These are phyloP conservation scores for Drosophila koepferae DNA, from an alignment of 2,888 invertebrate genomes.

Conservation along the genomic window DNA sequence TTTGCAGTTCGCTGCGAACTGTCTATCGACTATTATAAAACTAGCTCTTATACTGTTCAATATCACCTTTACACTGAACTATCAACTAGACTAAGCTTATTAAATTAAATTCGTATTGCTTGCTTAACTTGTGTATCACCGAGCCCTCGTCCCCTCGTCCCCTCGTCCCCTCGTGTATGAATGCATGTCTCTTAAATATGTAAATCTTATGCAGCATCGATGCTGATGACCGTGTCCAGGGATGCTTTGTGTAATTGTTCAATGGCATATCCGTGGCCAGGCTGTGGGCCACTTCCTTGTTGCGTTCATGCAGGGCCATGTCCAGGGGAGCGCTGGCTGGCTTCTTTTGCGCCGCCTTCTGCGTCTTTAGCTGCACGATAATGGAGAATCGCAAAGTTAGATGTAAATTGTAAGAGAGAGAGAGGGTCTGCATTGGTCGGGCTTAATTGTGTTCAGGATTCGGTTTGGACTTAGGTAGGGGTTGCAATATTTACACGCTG, in stretches of 20 bases:
- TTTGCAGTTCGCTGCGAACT: slow-evolving; percentile 3
- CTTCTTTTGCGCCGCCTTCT: slow-evolving; percentile 84
- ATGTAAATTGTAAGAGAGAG: neutral
- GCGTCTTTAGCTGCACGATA: slow-evolving; percentile 83
- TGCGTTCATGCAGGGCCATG: slow-evolving; percentile 82
- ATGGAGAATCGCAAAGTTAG: slow-evolving; percentile 4
- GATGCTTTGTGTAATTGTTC: slow-evolving; percentile 84
- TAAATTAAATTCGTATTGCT: slow-evolving; percentile 59
- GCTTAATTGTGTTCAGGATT: neutral
- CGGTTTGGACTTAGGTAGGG: neutral
- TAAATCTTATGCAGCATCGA: slow-evolving; percentile 62
- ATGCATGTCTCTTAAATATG: slow-evolving; percentile 19
- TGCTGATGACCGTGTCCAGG: slow-evolving; percentile 77
- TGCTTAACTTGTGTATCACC: slow-evolving; percentile 59
- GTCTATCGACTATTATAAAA: slow-evolving; percentile 16
- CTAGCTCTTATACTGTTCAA: slow-evolving; percentile 43
- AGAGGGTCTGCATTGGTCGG: neutral
- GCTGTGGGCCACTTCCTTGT: slow-evolving; percentile 82
- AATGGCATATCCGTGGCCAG: slow-evolving; percentile 83
- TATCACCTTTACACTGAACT: slow-evolving; percentile 61
- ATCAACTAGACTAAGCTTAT: slow-evolving; percentile 27
- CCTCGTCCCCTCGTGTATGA: neutral
- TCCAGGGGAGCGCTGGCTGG: slow-evolving; percentile 77
- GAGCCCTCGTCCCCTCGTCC: slow-evolving; percentile 25
- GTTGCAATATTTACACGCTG: slow-evolving; percentile 82